Evolutionary conservation across 1,140 invertebrate species (phyloP).

Genomic region (Drosophila littoralis): DNA sequence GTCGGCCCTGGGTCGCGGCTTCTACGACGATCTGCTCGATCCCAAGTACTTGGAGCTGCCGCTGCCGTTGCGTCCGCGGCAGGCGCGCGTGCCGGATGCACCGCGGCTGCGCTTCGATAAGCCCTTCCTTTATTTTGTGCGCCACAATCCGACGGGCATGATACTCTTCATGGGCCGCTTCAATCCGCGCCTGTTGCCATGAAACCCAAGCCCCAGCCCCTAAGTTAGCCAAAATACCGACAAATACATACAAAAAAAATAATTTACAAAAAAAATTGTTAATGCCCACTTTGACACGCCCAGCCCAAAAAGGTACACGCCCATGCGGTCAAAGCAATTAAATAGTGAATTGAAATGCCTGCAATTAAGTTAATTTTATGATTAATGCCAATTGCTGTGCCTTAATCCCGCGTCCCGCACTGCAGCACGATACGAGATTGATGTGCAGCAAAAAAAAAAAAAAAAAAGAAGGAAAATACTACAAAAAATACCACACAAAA

Average conservation of each 20-base stretch:
- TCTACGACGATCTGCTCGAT: constrained; percentile 87
- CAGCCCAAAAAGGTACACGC: neutral
- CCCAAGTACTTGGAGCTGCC: constrained; percentile 87
- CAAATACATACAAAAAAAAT: no score
- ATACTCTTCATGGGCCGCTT: constrained; percentile 94
- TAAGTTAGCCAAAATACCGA: constrained; percentile 42
- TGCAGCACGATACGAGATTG: constrained; percentile 61
- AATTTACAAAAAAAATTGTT: constrained; percentile 9
- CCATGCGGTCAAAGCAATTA: constrained; percentile 12
- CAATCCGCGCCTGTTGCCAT: constrained; percentile 91
- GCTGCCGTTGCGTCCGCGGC: constrained; percentile 88
- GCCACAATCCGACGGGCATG: constrained; percentile 94
- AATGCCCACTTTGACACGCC: constrained; percentile 5
- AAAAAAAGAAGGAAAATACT: constrained; percentile 23
- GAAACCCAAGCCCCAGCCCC: constrained; percentile 29
- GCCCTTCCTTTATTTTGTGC: constrained; percentile 93
- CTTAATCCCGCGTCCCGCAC: constrained; percentile 71
- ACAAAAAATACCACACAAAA: constrained; percentile 8
- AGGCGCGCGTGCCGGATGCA: constrained; percentile 89
- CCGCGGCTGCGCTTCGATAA: constrained; percentile 91
- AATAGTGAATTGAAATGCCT: constrained; percentile 64
- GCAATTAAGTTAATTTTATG: constrained; percentile 67
- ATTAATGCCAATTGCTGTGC: constrained; percentile 67
- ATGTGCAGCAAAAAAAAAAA: constrained; percentile 64
- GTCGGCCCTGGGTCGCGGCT: constrained; percentile 86